Evolutionary conservation across 2,797 vertebrate species (phyloP).

Genomic region (Pangasius larnaudii): DNA sequence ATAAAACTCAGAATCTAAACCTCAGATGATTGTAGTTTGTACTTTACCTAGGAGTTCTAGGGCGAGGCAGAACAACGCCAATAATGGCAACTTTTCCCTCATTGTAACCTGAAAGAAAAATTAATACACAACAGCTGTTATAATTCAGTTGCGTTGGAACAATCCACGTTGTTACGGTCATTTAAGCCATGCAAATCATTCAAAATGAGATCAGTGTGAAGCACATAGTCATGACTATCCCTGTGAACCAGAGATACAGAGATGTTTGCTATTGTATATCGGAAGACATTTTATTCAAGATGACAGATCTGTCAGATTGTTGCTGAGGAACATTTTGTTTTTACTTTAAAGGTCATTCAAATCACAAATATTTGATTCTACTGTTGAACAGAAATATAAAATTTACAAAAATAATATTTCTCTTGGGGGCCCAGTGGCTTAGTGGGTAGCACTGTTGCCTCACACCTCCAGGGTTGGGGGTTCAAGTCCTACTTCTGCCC

Average conservation of each 20-base stretch:
- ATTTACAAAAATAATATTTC: not conserved
- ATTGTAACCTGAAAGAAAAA: constrained; percentile 68
- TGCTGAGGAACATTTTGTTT: not conserved
- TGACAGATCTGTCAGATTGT: not conserved
- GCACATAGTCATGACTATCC: not conserved
- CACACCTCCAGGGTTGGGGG: no score
- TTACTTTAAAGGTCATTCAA: not conserved
- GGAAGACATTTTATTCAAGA: not conserved
- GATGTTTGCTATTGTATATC: not conserved
- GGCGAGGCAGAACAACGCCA: constrained; percentile 68
- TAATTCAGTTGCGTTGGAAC: not conserved
- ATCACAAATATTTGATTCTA: not conserved
- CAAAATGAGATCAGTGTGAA: not conserved
- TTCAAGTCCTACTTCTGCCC: no score
- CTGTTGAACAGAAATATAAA: not conserved
- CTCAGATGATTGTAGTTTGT: not conserved
- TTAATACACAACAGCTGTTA: not conserved
- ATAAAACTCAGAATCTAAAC: not conserved
- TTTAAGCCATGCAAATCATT: not conserved
- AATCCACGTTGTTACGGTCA: not conserved
- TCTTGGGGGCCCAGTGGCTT: no score
- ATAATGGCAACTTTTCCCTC: constrained; percentile 63
- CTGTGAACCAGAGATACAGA: not conserved
- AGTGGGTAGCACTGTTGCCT: no score
- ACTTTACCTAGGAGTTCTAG: constrained; percentile 72